Evolutionary conservation across 1,140 invertebrate genomes (phyloP).

Genomic region (Cydia strobilella): DNA sequence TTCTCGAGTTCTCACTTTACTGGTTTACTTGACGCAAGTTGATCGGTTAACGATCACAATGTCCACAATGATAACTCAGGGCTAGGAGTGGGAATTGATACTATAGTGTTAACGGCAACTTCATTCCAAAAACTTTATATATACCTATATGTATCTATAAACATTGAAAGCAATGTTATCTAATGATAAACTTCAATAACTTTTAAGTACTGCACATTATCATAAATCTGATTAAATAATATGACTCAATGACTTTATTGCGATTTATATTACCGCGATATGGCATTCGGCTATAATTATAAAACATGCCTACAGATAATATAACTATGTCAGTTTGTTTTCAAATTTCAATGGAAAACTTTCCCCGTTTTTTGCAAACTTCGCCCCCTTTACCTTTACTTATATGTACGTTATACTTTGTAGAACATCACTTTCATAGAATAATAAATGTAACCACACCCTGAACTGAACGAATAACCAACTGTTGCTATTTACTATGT

Average conservation of each 20-base stretch:
- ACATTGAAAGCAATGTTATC: neutral
- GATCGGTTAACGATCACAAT: neutral
- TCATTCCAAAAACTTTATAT: too few species aligned
- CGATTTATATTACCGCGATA: neutral
- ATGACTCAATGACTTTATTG: neutral
- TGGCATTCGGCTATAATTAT: too few species aligned
- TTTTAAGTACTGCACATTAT: neutral
- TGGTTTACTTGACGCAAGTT: neutral
- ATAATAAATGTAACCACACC: too few species aligned
- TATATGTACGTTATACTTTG: too few species aligned
- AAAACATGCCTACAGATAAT: too few species aligned
- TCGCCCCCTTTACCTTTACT: too few species aligned
- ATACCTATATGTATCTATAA: too few species aligned
- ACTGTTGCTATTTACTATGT: too few species aligned
- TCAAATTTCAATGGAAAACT: neutral
- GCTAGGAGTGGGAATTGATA: neutral
- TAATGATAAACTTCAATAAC: neutral
- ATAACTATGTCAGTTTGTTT: too few species aligned
- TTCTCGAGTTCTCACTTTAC: neutral
- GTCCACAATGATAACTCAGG: neutral
- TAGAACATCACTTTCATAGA: too few species aligned
- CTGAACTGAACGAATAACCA: too few species aligned
- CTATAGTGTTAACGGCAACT: neutral
- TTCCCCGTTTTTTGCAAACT: neutral
- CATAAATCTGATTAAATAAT: conserved; percentile 3